Base-by-base conservation (phyloP, 2,888 invertebrate genomes). In the Xanthia togata region DNA sequence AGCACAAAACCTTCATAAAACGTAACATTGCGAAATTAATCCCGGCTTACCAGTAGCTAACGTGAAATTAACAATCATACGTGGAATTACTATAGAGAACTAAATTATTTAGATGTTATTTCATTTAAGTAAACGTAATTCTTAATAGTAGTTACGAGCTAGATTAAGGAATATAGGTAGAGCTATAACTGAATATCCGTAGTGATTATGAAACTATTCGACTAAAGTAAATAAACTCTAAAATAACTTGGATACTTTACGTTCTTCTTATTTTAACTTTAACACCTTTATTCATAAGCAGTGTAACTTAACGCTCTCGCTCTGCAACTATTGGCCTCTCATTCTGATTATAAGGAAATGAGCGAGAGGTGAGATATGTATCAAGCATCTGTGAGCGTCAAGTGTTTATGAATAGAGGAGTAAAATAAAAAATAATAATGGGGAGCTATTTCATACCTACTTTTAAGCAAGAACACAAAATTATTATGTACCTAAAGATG, bases 381-480 rank as follows among this genome's bases (percentile, higher is more conserved):
- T 76, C 14, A 38, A 67, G 26, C 26, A 70, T 62, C 14, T 26
- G 47, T 12, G 23, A 55, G 65, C 60, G 11, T 70, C 57, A 70
- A 70, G 55, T 59, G 68, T 53, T 83, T 74, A 78, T 70, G 74
- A 81, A 73, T 70, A 73, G 72, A 72, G 72, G 62, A 31, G 70
- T 26, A 62, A 38, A 47, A 50, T 74, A 73, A 38, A 41, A 85
- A 81, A n/a, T n/a, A 77, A 64, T 76, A 78, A 72, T 79, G 83
- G 76, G 79, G 79, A 88, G 79, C 84, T 88, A 88, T 35, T 71
- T 82, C 81, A 81, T 86, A 82, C 86, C 80, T 88, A 89, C 85
- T 87, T 87, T 77, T 86, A 89, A 82, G 85, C 77, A 89, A 89
- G 86, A 92, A 91, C 89, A 91, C 90, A 91, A 89, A 84, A 82